Base-by-base conservation (phyloP, 2,113 vertebrate species). In the Phoenicopterus ruber region DNA sequence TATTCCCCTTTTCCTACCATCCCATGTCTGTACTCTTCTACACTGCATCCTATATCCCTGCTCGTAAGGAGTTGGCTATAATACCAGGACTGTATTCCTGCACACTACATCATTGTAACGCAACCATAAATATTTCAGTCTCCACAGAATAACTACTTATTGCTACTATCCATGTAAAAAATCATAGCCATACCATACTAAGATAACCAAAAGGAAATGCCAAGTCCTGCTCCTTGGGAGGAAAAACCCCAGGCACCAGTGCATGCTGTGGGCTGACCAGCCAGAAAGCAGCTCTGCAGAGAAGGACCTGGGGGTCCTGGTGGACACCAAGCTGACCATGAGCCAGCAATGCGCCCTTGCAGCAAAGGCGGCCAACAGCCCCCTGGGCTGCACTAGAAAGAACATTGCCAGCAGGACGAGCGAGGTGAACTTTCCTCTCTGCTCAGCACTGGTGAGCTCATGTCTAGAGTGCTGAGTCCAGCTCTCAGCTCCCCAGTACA, bases 381-480 rank as follows among this genome's bases (percentile, higher is more conserved):
- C 15, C 17, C 16, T 52, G 19, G 34, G 44, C 34, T 52, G 44
- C 22, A 10, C 16, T 38, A 34, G 42, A 32, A 65, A 50, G 13
- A 77, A 9, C 25, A 19, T 1, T 16, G 9, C n/a, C n/a, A 70
- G 31, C 6, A 47, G 20, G 49, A 8, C 0, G 0, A 29, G 26
- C 6, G 6, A 58, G 26, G 2, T 21, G 38, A 44, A 52, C 11
- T 7, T 36, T 36, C 26, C 26, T 17, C 32, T 52, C 52, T n/a
- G 18, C 36, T 69, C n/a, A 38, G n/a, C 28, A 29, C 18, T 28
- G n/a, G 14, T 26, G 9, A 78, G 29, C 29, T 52, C 29, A 11
- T 0, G 0, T 32, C 67, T 47, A 7, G 13, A 61, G 25, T 28
- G 13, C 46, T 69, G n/a, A 13, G 32, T 52, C 71, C 19, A 34